Conservation (phyloP, 2,113 vertebrate genomes). For the Oreochromis aureus region DNA sequence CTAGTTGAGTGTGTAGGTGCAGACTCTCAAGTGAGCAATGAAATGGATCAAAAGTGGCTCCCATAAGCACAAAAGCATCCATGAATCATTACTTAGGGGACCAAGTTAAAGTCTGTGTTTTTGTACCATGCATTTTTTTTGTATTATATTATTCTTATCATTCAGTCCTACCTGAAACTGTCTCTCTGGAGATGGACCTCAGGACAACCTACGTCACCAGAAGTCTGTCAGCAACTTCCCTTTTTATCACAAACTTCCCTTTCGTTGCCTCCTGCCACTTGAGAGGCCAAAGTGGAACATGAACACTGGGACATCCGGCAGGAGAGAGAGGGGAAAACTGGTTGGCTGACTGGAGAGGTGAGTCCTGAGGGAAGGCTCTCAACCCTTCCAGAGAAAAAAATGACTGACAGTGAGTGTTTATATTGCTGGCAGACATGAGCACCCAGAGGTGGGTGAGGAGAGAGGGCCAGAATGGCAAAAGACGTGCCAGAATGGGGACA, state of each 20-base stretch:
- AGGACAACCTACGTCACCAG: constrained; percentile 14
- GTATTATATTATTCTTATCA: neutral
- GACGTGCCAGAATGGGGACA: constrained; percentile 33
- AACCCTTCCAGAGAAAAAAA: constrained; percentile 29
- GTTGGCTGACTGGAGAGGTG: constrained; percentile 35
- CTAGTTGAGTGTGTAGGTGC: neutral
- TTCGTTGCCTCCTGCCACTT: constrained; percentile 2
- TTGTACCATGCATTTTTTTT: neutral
- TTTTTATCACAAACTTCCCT: constrained; percentile 6
- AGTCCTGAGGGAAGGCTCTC: constrained; percentile 14
- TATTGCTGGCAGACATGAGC: constrained; percentile 37
- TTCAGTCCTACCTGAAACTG: neutral
- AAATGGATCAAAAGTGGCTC: neutral
- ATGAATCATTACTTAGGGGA: constrained; percentile 16
- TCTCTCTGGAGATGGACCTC: constrained; percentile 5
- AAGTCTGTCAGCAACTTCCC: constrained; percentile 13
- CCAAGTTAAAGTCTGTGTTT: neutral
- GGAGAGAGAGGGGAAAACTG: neutral
- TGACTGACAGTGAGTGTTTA: constrained; percentile 60
- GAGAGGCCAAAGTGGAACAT: constrained; percentile 32
- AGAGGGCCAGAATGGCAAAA: constrained; percentile 34
- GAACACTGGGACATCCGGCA: neutral
- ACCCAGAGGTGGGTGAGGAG: constrained; percentile 47
- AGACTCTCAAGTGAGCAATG: neutral
- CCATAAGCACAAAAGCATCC: constrained; percentile 1